Evolutionary conservation across 30 jellyfish, hydroid and myxozoan genomes (phyloP).

Genomic region (Phacellophora camtschatica): DNA sequence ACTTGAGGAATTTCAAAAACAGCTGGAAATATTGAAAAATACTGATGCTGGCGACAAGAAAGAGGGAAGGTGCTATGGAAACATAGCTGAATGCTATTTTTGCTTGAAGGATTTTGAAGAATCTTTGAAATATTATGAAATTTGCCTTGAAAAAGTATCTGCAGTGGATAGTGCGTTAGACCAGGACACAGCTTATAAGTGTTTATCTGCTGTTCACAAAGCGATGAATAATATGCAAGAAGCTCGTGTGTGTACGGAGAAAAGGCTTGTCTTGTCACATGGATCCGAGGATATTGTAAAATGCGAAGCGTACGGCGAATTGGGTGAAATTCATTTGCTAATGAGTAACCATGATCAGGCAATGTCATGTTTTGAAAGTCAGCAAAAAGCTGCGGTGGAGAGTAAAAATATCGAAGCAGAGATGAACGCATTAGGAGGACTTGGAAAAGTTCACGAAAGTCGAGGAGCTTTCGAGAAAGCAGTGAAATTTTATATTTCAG

Average conservation of each 20-base stretch:
- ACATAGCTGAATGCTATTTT: constrained; percentile 71
- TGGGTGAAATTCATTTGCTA: constrained; percentile 69
- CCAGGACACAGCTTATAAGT: constrained; percentile 71
- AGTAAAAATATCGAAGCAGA: constrained; percentile 50
- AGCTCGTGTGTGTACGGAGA: constrained; percentile 88
- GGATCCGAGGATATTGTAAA: constrained; percentile 61
- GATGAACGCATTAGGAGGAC: constrained; percentile 75
- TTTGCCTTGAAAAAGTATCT: constrained; percentile 57
- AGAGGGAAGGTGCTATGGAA: constrained; percentile 59
- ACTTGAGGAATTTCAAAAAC: constrained; percentile 41
- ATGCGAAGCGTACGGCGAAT: constrained; percentile 81
- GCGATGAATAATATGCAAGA: constrained; percentile 61
- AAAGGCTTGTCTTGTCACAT: constrained; percentile 81
- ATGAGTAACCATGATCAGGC: constrained; percentile 84
- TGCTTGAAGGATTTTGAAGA: constrained; percentile 33
- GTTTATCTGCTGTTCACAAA: constrained; percentile 45
- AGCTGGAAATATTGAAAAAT: constrained; percentile 3
- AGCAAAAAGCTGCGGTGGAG: constrained; percentile 51
- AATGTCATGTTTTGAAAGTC: constrained; percentile 68
- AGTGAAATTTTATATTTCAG: constrained; percentile 41
- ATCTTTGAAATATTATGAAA: constrained; percentile 58
- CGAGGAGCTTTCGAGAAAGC: constrained; percentile 64
- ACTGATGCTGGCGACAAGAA: constrained; percentile 9
- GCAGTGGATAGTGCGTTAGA: constrained; percentile 23
- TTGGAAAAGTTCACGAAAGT: constrained; percentile 68